Conservation (phyloP, 1,140 invertebrate species). For the Mactra quadrangularis region DNA sequence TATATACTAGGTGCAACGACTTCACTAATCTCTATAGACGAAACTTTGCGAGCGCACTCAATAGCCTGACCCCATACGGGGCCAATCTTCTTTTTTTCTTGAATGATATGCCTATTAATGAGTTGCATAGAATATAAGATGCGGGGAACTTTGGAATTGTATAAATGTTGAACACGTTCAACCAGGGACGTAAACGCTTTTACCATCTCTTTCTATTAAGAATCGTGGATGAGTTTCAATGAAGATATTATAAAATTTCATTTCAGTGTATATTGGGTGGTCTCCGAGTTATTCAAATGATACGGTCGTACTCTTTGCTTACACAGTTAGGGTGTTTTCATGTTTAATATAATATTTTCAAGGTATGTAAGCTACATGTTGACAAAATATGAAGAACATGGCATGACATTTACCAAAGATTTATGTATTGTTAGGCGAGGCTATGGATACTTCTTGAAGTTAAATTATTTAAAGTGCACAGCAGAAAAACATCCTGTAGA, state of each 20-base stretch:
- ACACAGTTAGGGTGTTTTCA: no score
- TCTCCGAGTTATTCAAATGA: not conserved
- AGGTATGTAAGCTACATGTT: no score
- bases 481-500: no score
- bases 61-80: constrained; percentile 43
- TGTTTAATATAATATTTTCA: no score
- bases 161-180: constrained; percentile 8
- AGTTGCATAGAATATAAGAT: constrained; percentile 21
- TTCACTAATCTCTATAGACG: constrained; percentile 30
- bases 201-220: constrained; percentile 15
- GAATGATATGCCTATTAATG: constrained; percentile 60
- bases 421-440: no score
- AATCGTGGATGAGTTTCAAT: constrained; percentile 21
- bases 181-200: constrained; percentile 25
- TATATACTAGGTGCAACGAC: constrained; percentile 17
- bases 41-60: constrained; percentile 40
- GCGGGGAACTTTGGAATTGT: constrained; percentile 32
- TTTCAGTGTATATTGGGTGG: constrained; percentile 33
- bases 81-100: constrained; percentile 36
- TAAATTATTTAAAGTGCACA: no score
- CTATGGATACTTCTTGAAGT: no score
- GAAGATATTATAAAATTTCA: constrained; percentile 15
- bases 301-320: no score
- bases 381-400: no score
- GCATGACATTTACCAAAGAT: no score